Percentiles rank a stretch among this genome's conserved stretches.
Conservation (phyloP, 2,113 vertebrate species). For the Dryoscopus gambensis region DNA sequence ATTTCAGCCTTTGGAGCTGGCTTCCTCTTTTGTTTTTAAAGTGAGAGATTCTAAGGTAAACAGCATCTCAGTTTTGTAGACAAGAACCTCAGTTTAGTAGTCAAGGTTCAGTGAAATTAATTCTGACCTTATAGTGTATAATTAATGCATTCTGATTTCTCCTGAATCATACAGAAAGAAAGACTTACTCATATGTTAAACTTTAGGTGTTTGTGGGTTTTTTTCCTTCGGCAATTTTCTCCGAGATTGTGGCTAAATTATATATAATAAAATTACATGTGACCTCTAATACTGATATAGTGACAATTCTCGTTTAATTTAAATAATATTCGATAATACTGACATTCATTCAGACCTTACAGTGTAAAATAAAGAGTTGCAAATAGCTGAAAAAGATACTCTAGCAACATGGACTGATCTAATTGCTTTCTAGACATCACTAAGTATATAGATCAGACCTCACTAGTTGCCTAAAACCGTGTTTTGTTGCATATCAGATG, state of each 20-base stretch:
- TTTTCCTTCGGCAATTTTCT: neutral
- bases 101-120: neutral
- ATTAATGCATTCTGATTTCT: neutral
- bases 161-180: neutral
- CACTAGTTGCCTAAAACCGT: neutral
- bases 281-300: neutral
- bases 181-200: neutral
- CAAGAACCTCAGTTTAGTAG: neutral
- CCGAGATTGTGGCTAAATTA: neutral
- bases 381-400: neutral
- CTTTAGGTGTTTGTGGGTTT: neutral
- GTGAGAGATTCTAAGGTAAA: neutral
- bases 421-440: neutral
- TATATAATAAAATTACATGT: neutral
- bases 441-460: neutral
- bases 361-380: neutral
- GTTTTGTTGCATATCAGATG: neutral
- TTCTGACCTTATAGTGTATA: neutral
- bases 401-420: neutral
- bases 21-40: neutral
- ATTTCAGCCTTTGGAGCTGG: neutral
- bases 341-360: neutral
- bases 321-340: neutral
- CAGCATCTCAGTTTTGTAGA: neutral
- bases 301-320: neutral